These are phyloP conservation scores for Euphonia xanthogaster DNA, from an alignment of 2,797 vertebrate species.

Conservation along the genomic window DNA sequence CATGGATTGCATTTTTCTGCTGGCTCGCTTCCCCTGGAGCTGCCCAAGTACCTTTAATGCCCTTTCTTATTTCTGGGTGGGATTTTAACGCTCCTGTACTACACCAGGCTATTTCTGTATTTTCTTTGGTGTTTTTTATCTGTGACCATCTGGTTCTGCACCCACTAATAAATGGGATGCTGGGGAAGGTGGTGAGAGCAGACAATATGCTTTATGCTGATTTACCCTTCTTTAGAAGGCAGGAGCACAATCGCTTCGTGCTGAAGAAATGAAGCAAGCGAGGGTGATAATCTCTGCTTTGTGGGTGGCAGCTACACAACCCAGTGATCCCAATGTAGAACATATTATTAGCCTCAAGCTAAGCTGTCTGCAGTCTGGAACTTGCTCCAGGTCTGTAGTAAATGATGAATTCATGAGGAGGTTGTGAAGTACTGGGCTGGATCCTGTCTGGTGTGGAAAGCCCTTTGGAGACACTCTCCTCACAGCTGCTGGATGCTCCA, in stretches of 20 bases:
- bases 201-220: background rate
- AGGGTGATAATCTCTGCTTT: background rate
- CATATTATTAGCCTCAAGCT: background rate
- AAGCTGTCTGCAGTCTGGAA: slow-evolving; percentile 1
- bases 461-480: background rate
- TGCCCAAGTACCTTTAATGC: background rate
- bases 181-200: background rate
- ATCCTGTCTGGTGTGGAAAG: background rate
- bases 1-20: background rate
- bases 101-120: background rate
- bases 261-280: background rate
- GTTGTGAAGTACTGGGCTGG: background rate
- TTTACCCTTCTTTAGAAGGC: background rate
- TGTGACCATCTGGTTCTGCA: background rate
- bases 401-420: background rate
- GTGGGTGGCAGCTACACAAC: slow-evolving; percentile 26
- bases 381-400: background rate
- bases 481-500: background rate
- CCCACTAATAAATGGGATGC: background rate
- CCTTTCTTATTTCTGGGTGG: background rate
- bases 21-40: background rate
- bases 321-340: background rate
- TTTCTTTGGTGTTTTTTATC: background rate
- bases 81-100: background rate
- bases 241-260: background rate